These are phyloP conservation scores for Pollenia amentaria DNA, from an alignment of 2,888 invertebrate genomes.

Conservation along the genomic window DNA sequence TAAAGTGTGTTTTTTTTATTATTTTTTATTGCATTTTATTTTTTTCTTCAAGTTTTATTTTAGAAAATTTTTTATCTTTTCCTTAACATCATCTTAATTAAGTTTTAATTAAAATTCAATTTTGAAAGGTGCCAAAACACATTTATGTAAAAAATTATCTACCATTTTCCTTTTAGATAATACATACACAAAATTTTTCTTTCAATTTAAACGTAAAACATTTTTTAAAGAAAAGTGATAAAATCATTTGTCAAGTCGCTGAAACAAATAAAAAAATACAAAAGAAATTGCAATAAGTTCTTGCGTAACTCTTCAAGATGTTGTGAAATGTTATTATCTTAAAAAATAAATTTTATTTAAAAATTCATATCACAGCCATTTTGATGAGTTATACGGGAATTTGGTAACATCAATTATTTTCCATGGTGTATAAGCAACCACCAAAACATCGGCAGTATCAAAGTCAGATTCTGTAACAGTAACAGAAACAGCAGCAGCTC, in stretches of 20 bases:
- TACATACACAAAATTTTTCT: slow-evolving; percentile 59
- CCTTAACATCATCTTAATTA: not conserved
- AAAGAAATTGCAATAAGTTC: slow-evolving; percentile 73
- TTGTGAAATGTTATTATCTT: slow-evolving; percentile 82
- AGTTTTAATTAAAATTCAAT: not conserved
- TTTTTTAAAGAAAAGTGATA: not conserved
- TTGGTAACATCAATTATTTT: slow-evolving; percentile 45
- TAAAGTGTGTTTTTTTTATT: slow-evolving; percentile 26
- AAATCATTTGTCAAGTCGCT: slow-evolving; percentile 8
- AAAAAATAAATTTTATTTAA: slow-evolving; percentile 69
- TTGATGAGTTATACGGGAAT: slow-evolving; percentile 83
- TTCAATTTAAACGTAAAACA: not conserved
- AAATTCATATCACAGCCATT: slow-evolving; percentile 85
- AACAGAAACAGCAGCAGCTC: not conserved
- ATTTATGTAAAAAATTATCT: not conserved
- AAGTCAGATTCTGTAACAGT: not conserved
- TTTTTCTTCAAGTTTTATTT: slow-evolving; percentile 13
- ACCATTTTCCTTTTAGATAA: slow-evolving; percentile 11
- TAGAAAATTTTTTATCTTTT: not conserved
- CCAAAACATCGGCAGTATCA: slow-evolving; percentile 6
- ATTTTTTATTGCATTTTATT: not conserved
- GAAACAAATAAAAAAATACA: not conserved
- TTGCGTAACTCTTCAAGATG: slow-evolving; percentile 84
- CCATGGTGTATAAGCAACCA: slow-evolving; percentile 20
- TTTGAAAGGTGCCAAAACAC: not conserved